Conservation (phyloP, 2,797 vertebrate genomes). For the Scyliorhinus canicula region DNA sequence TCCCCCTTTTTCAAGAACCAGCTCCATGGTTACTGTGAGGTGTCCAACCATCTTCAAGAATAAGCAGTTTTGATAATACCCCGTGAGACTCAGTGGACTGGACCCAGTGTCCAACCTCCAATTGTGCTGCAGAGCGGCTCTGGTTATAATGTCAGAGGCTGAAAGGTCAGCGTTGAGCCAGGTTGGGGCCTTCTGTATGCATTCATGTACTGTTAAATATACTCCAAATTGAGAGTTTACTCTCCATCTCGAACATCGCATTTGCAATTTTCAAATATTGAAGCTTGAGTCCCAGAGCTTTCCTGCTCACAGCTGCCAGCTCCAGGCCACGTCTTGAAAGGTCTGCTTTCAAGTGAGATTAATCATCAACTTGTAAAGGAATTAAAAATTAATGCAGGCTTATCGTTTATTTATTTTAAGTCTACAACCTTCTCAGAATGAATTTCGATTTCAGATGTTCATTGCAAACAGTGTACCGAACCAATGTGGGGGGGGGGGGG, state of each 20-base stretch:
- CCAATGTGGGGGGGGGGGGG: not conserved
- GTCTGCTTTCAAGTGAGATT: conserved; percentile 25
- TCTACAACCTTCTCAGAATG: not conserved
- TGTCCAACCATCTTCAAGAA: not conserved
- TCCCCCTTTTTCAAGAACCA: not conserved
- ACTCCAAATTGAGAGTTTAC: not conserved
- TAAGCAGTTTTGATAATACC: not conserved
- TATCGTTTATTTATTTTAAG: conserved; percentile 22
- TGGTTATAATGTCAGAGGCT: not conserved
- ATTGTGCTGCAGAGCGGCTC: not conserved
- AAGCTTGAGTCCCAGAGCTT: not conserved
- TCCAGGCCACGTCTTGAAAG: not conserved
- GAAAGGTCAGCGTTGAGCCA: not conserved
- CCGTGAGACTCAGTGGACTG: not conserved
- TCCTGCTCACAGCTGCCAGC: not conserved
- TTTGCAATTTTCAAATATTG: not conserved
- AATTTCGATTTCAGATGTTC: not conserved
- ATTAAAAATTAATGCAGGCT: conserved; percentile 27
- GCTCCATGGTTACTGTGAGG: not conserved
- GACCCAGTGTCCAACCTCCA: not conserved
- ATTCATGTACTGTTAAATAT: not conserved
- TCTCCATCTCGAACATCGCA: not conserved
- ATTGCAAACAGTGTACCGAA: not conserved
- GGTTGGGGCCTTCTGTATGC: not conserved
- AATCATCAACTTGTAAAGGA: conserved; percentile 18